These are phyloP conservation scores for Geophilus truncorum DNA, from an alignment of 2,888 invertebrate genomes.

Conservation along the genomic window DNA sequence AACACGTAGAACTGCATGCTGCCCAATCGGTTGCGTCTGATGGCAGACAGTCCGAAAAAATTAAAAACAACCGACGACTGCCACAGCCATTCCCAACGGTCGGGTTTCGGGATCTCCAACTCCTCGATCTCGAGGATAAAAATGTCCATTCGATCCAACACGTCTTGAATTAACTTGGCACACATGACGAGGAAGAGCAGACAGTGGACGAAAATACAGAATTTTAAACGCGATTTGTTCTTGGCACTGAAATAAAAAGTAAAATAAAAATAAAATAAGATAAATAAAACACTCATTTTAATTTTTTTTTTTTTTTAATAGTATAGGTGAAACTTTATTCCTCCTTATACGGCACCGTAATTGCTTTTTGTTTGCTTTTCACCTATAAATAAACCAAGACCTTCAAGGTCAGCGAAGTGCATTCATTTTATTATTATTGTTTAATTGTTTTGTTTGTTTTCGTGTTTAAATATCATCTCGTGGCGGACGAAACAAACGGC, in stretches of 20 bases:
- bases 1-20: constrained; percentile 73
- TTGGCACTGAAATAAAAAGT: constrained; percentile 75
- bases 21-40: constrained; percentile 73
- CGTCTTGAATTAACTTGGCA: constrained; percentile 82
- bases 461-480: too few species aligned
- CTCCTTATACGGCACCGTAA: background rate
- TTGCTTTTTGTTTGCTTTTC: background rate
- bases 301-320: too few species aligned
- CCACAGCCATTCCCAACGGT: constrained; percentile 94
- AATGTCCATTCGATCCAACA: constrained; percentile 86
- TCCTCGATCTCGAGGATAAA: constrained; percentile 92
- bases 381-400: background rate
- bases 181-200: constrained; percentile 83
- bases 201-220: constrained; percentile 90
- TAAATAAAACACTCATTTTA: too few species aligned
- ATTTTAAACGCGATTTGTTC: constrained; percentile 92
- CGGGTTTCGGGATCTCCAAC: constrained; percentile 81
- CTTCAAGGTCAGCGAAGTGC: background rate
- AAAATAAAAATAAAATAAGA: constrained; percentile 38
- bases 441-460: background rate
- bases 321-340: too few species aligned
- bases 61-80: constrained; percentile 74
- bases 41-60: constrained; percentile 77
- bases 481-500: background rate
- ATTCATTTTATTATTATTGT: background rate